phyloP scores from a whole-genome alignment of 2,113 vertebrate genomes.

The Hippotragus niger region DNA sequence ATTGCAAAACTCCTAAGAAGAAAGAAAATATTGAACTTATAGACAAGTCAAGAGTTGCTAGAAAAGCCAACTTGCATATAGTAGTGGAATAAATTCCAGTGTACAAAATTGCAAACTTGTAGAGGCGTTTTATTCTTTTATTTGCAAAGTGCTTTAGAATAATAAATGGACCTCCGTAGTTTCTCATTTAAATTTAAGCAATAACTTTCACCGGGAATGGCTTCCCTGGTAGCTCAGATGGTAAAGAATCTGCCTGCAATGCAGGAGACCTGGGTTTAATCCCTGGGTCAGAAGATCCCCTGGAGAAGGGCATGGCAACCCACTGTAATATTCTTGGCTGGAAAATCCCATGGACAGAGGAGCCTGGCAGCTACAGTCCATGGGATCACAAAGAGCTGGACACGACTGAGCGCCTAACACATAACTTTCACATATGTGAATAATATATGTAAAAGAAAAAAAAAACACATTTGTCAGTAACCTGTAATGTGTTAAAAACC shows the following conservation, averaged over 20 bases:
- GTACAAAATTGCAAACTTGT: not conserved
- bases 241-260: not conserved
- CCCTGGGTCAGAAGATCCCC: not conserved
- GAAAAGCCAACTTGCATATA: not conserved
- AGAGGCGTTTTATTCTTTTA: not conserved
- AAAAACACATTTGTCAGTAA: not conserved
- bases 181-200: not conserved
- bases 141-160: not conserved
- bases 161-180: not conserved
- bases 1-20: not conserved
- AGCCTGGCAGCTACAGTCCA: not conserved
- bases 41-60: not conserved
- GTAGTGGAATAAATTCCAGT: not conserved
- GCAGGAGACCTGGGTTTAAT: not conserved
- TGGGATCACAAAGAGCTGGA: not conserved
- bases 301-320: not conserved
- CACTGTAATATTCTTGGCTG: not conserved
- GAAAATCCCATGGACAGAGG: not conserved
- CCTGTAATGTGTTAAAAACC: not conserved
- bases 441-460: not conserved
- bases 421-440: not conserved
- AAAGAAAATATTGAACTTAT: not conserved
- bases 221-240: not conserved
- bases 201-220: not conserved
- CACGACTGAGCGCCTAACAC: not conserved